Evolutionary conservation across 2,797 vertebrate genomes (phyloP).

Genomic region (Cottoperca gobio): DNA sequence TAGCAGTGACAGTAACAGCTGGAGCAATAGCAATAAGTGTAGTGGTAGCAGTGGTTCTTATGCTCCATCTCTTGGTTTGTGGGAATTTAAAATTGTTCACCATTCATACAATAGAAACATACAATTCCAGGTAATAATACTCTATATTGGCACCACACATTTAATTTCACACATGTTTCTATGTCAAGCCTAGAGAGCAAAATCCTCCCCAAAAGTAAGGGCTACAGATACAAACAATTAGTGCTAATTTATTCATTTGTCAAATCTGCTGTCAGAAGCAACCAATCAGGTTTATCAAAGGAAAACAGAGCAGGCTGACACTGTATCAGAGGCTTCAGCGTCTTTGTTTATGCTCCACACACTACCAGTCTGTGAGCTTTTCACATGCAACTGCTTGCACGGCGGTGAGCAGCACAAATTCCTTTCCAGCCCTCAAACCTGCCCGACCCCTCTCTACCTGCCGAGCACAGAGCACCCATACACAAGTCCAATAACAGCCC

Average conservation of each 20-base stretch:
- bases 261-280: constrained; percentile 28
- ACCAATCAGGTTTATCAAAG: constrained; percentile 47
- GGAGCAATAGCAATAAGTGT: constrained; percentile 8
- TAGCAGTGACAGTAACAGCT: background rate
- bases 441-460: constrained; percentile 69
- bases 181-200: background rate
- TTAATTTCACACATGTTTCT: constrained; percentile 6
- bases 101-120: background rate
- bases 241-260: constrained; percentile 34
- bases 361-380: constrained; percentile 71
- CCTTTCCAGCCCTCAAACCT: constrained; percentile 75
- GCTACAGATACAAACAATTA: constrained; percentile 23
- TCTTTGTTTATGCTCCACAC: constrained; percentile 64
- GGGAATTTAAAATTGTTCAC: background rate
- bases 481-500: constrained; percentile 36
- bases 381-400: constrained; percentile 81
- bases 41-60: background rate
- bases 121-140: background rate
- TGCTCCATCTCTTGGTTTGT: background rate
- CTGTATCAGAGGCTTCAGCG: constrained; percentile 28
- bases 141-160: background rate
- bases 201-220: constrained; percentile 10
- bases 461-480: constrained; percentile 47
- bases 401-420: constrained; percentile 72
- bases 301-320: constrained; percentile 40